Conservation (phyloP, 2,797 vertebrate genomes). For the Betta splendens region DNA sequence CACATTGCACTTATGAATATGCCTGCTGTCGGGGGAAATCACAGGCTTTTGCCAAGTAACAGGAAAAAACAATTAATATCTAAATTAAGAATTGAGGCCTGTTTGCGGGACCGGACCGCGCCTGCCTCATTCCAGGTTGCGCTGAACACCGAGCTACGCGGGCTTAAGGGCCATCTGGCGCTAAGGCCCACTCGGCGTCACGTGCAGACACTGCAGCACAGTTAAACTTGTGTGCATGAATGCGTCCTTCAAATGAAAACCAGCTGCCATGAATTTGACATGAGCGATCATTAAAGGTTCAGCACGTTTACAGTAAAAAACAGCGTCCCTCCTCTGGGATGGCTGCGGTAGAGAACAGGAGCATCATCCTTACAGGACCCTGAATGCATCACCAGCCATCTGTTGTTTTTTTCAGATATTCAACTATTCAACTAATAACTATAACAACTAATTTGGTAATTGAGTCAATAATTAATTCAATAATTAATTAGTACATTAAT, state of each 20-base stretch:
- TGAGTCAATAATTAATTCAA: no score
- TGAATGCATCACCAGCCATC: no score
- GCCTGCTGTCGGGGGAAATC: slow-evolving; percentile 67
- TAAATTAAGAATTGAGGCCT: slow-evolving; percentile 73
- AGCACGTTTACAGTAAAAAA: slow-evolving; percentile 46
- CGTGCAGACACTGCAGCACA: slow-evolving; percentile 1
- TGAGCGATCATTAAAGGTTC: slow-evolving; percentile 62
- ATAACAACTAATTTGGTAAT: no score
- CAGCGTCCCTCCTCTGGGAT: slow-evolving; percentile 23
- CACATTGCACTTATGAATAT: slow-evolving; percentile 53
- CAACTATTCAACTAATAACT: no score
- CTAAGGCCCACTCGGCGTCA: slow-evolving; percentile 12
- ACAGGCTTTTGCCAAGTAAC: slow-evolving; percentile 63
- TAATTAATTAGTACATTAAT: background rate
- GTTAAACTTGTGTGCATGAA: slow-evolving; percentile 33
- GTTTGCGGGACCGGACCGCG: slow-evolving; percentile 62
- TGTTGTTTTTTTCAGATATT: background rate
- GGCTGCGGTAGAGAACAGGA: slow-evolving; percentile 12
- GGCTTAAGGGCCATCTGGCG: slow-evolving; percentile 63
- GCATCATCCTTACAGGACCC: slow-evolving; percentile 15
- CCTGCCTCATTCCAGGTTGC: slow-evolving; percentile 52
- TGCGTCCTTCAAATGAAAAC: slow-evolving; percentile 33
- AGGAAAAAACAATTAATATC: slow-evolving; percentile 75
- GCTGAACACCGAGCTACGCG: slow-evolving; percentile 43
- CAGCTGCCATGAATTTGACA: slow-evolving; percentile 54